A percentile compares a stretch with the other conserved stretches of the same genome.
phyloP scores from a whole-genome alignment of 2,797 vertebrate genomes.

The Pseudochaenichthys georgianus region DNA sequence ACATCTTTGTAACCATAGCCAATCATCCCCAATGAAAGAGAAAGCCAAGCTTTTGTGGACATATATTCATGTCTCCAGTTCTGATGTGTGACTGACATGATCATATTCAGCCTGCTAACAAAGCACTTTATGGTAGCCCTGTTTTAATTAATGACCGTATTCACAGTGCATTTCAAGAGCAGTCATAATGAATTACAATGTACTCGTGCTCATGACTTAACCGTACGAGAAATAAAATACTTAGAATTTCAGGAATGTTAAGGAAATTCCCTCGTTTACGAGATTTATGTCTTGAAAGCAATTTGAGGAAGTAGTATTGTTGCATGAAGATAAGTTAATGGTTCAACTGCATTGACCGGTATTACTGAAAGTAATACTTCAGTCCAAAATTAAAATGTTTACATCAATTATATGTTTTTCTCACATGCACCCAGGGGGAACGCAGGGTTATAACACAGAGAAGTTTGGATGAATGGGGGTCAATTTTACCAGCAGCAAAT shows the following conservation, averaged over 20 bases:
- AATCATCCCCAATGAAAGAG: constrained; percentile 32
- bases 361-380: no score
- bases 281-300: constrained; percentile 1
- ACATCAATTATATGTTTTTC: no score
- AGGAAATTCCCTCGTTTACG: background rate
- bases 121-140: constrained; percentile 39
- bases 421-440: no score
- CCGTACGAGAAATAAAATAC: constrained; percentile 4
- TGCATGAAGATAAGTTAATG: background rate
- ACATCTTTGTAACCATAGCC: constrained; percentile 2
- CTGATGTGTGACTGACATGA: constrained; percentile 45
- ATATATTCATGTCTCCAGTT: constrained; percentile 24
- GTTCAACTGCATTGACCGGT: background rate
- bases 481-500: no score
- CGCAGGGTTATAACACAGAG: no score
- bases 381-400: no score
- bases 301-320: background rate
- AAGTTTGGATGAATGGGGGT: no score
- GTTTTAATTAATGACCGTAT: constrained; percentile 37
- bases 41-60: constrained; percentile 35
- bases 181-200: constrained; percentile 21
- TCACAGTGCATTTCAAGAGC: constrained; percentile 10
- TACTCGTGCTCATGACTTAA: constrained; percentile 17
- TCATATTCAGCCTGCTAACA: constrained; percentile 39
- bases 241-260: background rate